Base-by-base conservation (phyloP, 1,140 invertebrate species). In the Thrips palmi region DNA sequence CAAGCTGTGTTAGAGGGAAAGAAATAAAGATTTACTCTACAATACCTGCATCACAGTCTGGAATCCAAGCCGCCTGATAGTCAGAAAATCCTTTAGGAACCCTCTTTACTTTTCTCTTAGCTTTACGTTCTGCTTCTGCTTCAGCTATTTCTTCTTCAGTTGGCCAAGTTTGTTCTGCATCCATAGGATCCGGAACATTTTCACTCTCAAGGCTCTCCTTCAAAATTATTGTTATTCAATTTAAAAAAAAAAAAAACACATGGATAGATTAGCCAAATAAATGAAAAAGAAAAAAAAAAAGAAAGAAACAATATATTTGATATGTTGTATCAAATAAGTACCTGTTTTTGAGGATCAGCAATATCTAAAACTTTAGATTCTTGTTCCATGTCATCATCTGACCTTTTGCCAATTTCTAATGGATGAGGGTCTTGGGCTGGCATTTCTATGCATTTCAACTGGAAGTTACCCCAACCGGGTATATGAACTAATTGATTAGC, bases 21-120 rank as follows among this genome's bases (percentile, higher is more conserved):
- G 4, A 3, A 33, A 33, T 12, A 28, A 6, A 28, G 19, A 24
- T 27, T 40, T 37, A 37, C 37, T 43, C 27, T 38, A n/a, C n/a
- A n/a, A n/a, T 45, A 63, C 62, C 65, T 39, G 60, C 67, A 51
- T 74, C 71, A 37, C 69, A 63, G 47, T 84, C 77, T 3, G 79
- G 65, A 54, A 97, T 92, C 92, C 92, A 97, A 22, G 88, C 78
- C 17, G 91, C 86, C 62, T 97, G 93, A 59, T 97, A 97, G 37
- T 85, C 83, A 10, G 89, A 96, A 51, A 84, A 88, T 27, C 92
- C 92, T 60, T 89, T 87, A 0, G 88, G 89, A 18, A 94, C 77
- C 50, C 70, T 75, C 53, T 88, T 88, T 0, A 77, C 60, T 46
- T 65, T 69, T 42, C 70, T 74, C 12, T 53, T 51, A 50, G 43